Evolutionary conservation across 2,797 vertebrate species (phyloP).

Genomic region (Sternarchorhynchus goeldii): DNA sequence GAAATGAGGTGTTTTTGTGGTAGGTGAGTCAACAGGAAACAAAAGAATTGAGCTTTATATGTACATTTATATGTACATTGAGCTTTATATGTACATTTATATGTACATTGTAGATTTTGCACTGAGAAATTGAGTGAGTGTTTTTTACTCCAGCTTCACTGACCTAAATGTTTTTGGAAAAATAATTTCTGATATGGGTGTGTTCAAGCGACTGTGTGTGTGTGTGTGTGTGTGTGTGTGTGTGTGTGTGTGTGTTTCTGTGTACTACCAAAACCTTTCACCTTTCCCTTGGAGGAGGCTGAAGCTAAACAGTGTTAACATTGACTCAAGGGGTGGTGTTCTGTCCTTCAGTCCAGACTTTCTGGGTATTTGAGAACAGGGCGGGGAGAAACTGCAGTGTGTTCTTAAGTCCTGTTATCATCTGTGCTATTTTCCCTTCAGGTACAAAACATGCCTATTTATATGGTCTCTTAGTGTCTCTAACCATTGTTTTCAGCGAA

Average conservation of each 20-base stretch:
- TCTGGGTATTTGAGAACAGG: constrained; percentile 4
- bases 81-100: too few species aligned
- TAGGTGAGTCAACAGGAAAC: constrained; percentile 34
- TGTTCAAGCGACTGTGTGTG: constrained; percentile 12
- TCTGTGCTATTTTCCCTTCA: not conserved
- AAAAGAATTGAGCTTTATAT: not conserved
- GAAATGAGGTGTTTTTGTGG: constrained; percentile 39
- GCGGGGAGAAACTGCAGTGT: not conserved
- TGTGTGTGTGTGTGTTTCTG: constrained; percentile 22
- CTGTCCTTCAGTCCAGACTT: constrained; percentile 20
- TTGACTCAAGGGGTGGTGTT: constrained; percentile 30
- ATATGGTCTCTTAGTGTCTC: not conserved
- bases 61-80: too few species aligned
- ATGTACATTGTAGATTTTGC: constrained; percentile 3
- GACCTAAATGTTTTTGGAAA: constrained; percentile 37
- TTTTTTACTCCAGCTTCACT: constrained; percentile 10
- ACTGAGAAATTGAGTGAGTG: not conserved
- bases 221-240: constrained; percentile 33
- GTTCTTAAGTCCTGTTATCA: not conserved
- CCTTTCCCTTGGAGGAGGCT: constrained; percentile 47
- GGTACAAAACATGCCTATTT: not conserved
- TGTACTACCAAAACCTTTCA: constrained; percentile 41
- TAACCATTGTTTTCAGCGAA: constrained; percentile 3
- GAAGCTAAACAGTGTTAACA: not conserved
- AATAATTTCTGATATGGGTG: constrained; percentile 36